phyloP scores from a whole-genome alignment of 2,113 vertebrate genomes.

The Cariama cristata region DNA sequence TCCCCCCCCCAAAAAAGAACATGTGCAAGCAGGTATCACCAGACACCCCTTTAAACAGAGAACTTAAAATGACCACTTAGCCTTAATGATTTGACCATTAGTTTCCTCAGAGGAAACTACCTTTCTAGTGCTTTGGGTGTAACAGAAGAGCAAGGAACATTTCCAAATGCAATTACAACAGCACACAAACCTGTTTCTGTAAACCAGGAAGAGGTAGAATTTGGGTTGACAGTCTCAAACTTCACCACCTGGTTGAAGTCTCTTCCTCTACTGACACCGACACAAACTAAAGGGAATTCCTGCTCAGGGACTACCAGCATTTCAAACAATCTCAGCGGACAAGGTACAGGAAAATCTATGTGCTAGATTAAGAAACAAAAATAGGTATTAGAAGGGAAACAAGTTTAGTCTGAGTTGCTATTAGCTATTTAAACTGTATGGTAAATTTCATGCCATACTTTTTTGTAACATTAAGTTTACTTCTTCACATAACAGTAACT shows the following conservation, averaged over 20 bases:
- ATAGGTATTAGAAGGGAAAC: neutral
- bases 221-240: conserved; percentile 97
- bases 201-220: conserved; percentile 93
- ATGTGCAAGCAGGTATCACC: neutral
- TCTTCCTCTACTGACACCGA: conserved; percentile 92
- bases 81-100: neutral
- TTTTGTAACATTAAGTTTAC: neutral
- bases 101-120: neutral
- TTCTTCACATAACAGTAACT: neutral
- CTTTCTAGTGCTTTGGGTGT: neutral
- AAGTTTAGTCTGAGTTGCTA: neutral
- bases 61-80: neutral
- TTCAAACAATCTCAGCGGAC: conserved; percentile 94
- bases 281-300: conserved; percentile 94
- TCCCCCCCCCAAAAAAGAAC: neutral
- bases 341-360: conserved; percentile 95
- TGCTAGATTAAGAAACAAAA: conserved; percentile 79
- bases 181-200: conserved; percentile 89
- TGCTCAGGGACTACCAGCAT: conserved; percentile 97
- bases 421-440: neutral
- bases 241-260: conserved; percentile 95
- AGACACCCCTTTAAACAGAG: neutral
- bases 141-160: neutral
- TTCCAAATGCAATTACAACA: neutral
- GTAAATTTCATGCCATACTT: neutral